A percentile compares a stretch with the other conserved stretches of the same genome.
These are phyloP conservation scores for Phylloscopus trochiloides DNA, from an alignment of 2,113 vertebrate species.

Conservation along the genomic window DNA sequence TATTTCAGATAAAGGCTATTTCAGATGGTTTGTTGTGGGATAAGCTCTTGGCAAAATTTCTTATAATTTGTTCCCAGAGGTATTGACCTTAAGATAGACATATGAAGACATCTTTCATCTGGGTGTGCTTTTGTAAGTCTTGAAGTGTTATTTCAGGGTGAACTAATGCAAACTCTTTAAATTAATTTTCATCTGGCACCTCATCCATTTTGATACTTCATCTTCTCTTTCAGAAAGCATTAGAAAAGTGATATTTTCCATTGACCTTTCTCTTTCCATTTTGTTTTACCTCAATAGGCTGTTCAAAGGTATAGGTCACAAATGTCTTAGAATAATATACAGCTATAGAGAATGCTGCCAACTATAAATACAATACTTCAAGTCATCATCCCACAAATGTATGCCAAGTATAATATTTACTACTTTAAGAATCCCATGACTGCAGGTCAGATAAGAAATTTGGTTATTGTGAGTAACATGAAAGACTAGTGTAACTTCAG, in stretches of 20 bases:
- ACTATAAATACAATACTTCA: background rate
- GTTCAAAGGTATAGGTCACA: background rate
- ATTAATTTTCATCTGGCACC: conserved; percentile 41
- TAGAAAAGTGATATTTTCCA: conserved; percentile 25
- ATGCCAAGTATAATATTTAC: background rate
- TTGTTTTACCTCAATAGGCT: background rate
- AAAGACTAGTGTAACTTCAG: background rate
- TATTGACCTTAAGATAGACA: conserved; percentile 18
- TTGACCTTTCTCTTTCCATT: conserved; percentile 26
- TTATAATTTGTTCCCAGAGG: conserved; percentile 22
- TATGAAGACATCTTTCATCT: conserved; percentile 24
- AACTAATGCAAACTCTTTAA: conserved; percentile 37
- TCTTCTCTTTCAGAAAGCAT: background rate
- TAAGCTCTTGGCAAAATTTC: conserved; percentile 63
- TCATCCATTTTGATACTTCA: background rate
- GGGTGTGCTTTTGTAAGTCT: conserved; percentile 40
- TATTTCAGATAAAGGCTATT: conserved; percentile 75
- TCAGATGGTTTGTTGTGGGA: conserved; percentile 63
- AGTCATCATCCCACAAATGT: background rate
- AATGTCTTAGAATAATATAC: background rate
- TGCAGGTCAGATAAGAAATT: background rate
- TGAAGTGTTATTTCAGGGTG: conserved; percentile 24
- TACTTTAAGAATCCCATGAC: background rate
- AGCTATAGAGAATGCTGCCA: background rate
- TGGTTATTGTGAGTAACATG: background rate